Conservation (phyloP, 2,113 vertebrate genomes). For the Psephotus haematonotus region DNA sequence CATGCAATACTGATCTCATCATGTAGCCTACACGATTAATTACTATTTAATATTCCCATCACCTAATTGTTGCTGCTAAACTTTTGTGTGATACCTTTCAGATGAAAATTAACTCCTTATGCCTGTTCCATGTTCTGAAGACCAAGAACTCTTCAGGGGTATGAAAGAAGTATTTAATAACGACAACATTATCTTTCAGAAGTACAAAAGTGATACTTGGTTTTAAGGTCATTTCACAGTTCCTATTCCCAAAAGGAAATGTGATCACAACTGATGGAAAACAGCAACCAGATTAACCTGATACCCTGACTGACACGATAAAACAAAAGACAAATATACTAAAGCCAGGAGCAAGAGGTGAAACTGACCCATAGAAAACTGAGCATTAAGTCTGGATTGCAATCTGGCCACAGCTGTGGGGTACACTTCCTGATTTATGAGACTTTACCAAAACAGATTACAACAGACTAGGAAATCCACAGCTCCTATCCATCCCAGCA, state of each 20-base stretch:
- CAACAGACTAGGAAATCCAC: background rate
- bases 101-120: fast-evolving
- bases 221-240: background rate
- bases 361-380: background rate
- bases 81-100: background rate
- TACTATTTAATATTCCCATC: background rate
- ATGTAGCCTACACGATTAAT: background rate
- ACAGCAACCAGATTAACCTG: background rate
- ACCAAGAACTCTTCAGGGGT: background rate
- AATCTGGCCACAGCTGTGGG: background rate
- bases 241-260: background rate
- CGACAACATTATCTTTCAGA: background rate
- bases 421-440: background rate
- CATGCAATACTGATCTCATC: background rate
- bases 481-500: background rate
- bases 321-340: background rate
- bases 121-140: background rate
- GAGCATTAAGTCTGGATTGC: background rate
- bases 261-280: background rate
- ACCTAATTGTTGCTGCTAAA: background rate
- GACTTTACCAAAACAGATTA: background rate
- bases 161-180: background rate
- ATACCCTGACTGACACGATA: background rate
- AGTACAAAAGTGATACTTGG: background rate
- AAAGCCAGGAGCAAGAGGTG: background rate